Evolutionary conservation across 2,113 vertebrate species (phyloP), one percentile per base, ranked within the genome.

Genomic region (Nannospalax galili): DNA sequence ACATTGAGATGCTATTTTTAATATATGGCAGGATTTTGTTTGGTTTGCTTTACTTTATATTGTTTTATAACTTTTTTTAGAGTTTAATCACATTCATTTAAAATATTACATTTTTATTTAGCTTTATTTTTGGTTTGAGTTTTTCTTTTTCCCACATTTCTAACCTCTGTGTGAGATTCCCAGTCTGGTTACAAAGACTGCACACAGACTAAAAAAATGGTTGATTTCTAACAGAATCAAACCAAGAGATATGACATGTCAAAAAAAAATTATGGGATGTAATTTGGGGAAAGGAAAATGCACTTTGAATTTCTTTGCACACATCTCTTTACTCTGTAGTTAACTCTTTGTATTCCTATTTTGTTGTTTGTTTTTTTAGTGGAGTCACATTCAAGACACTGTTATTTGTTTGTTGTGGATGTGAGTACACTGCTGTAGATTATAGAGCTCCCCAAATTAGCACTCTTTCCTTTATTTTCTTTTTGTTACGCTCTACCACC

Each of bases 371-470:
- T 98, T 97, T 99, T 99, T 99, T 99, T 99, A 99, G 99, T 99
- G 99, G 99, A 99, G 98, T 99, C 99, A 99, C 99, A 99, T 99
- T 99, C 99, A 99, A 99, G 99, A 98, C 99, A 99, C 98, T 99
- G 99, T 99, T 99, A 98, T 99, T 99, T 99, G 98, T 99, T 99
- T 99, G 99, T 99, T 99, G 99, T 99, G 99, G 99, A 99, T 99
- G 99, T 99, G 99, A 99, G 99, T 99, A 99, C 99, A 98, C 98
- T 99, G 99, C 98, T 98, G 98, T 99, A 99, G 99, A 99, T 98
- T 98, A 98, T 98, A 99, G 98, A 98, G 98, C 98, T 98, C 98
- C 98, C 98, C 98, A 99, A 98, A 99, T 98, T 99, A 99, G 99
- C 99, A 98, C 99, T 99, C 99, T 99, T 99, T 99, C 99, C 98